Percentiles rank a stretch among this genome's conserved stretches.
These are phyloP conservation scores for Aradophagus sp. DNA, from an alignment of 1,140 invertebrate genomes.

Conservation along the genomic window DNA sequence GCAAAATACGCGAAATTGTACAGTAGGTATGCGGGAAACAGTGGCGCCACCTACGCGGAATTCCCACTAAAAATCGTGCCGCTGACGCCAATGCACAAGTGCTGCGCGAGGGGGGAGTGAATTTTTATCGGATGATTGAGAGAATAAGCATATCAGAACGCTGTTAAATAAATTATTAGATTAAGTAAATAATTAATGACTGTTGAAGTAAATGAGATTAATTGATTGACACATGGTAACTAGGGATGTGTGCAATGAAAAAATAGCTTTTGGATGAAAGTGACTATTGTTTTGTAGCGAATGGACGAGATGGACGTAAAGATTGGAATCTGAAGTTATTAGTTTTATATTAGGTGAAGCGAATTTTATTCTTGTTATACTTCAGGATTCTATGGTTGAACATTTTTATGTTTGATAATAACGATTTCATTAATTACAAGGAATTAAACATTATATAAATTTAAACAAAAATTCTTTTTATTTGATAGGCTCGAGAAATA, in stretches of 20 bases:
- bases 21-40: no score
- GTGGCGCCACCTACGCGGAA: constrained; percentile 13
- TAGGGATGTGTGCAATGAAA: constrained; percentile 71
- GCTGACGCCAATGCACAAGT: constrained; percentile 47
- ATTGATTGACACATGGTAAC: constrained; percentile 66
- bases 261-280: constrained; percentile 54
- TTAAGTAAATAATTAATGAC: constrained; percentile 64
- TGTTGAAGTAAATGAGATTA: constrained; percentile 66
- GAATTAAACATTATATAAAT: no score
- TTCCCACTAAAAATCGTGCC: constrained; percentile 37
- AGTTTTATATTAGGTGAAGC: no score
- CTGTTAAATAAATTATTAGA: constrained; percentile 66
- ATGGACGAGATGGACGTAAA: constrained; percentile 41
- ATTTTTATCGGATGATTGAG: constrained; percentile 55
- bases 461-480: no score
- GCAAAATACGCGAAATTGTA: no score
- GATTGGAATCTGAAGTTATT: constrained; percentile 8
- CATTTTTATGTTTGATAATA: no score
- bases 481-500: no score
- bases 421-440: no score
- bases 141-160: constrained; percentile 73
- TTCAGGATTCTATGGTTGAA: no score
- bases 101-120: constrained; percentile 49
- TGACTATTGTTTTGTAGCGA: constrained; percentile 42
- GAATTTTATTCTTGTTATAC: no score